Base-by-base conservation (phyloP, 2,797 vertebrate species). In the Prunella strophiata region DNA sequence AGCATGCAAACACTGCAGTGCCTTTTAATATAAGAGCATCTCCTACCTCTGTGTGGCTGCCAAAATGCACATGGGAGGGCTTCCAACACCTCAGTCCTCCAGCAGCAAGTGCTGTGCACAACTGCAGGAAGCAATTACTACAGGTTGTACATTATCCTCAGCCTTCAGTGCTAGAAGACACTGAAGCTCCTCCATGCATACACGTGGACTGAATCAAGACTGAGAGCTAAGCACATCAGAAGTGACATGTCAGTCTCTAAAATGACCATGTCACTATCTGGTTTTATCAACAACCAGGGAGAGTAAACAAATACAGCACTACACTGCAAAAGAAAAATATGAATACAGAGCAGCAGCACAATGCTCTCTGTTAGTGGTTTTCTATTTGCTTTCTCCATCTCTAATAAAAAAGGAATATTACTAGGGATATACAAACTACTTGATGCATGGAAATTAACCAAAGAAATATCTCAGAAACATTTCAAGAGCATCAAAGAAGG, bases 31-130 rank as follows among this genome's bases (percentile, higher is more conserved):
- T 9, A 42, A 45, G 34, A 45, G 8, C 1, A 1, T 19, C 32
- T 67, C 38, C 76, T 30, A 21, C 38, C 34, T 36, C 38, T 26
- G 30, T 3, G 13, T 2, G 5, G 65, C 27, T 16, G 48, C 54
- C 5, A 4, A 78, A 75, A 0, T 4, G 7, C 52, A 55, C 0
- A 0, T 58, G 26, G 19, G 27, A 59, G 25, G 7, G 55, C 32
- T 65, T 40, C 76, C 43, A 75, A 18, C 16, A 58, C 5, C 3
- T 9, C 3, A 5, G 17, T 26, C 32, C 10, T 36, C 32, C 20
- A 47, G 65, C 9, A 88, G 61, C 52, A 48, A 3, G 0, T 8
- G 48, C 25, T 19, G 13, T 5, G 22, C 20, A 62, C 25, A 34
- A 8, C 16, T 51, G 30, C 63, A 55, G 48, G 43, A 29, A 50